phyloP scores from a whole-genome alignment of 2,113 vertebrate genomes.

The Greenwoodochromis staneri region DNA sequence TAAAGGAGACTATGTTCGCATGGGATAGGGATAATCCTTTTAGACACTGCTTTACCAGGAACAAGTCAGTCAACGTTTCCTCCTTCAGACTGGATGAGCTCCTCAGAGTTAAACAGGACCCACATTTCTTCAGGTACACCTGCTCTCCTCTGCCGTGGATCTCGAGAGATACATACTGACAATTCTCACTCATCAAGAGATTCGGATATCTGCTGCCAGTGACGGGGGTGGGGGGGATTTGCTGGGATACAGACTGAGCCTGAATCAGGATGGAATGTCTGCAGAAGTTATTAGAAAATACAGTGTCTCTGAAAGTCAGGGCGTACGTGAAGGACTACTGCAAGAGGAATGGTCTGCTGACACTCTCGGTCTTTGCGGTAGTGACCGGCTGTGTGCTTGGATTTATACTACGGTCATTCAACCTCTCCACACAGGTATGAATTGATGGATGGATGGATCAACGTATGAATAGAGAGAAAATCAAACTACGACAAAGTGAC shows the following conservation, averaged over 20 bases:
- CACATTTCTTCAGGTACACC: not conserved
- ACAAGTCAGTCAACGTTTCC: conserved; percentile 31
- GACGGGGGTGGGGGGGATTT: not conserved
- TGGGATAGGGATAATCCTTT: conserved; percentile 59
- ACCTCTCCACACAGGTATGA: conserved; percentile 79
- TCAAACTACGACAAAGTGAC: rapidly evolving
- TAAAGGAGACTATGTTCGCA: not conserved
- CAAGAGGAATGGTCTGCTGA: conserved; percentile 77
- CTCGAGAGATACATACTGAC: not conserved
- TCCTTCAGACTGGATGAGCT: conserved; percentile 15
- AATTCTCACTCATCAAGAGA: not conserved
- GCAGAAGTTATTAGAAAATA: not conserved
- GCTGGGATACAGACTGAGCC: not conserved
- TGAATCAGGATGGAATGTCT: conserved; percentile 31
- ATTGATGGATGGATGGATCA: not conserved
- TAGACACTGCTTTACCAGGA: conserved; percentile 29
- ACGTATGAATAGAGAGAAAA: not conserved
- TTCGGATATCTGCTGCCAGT: not conserved
- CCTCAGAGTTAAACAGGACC: not conserved
- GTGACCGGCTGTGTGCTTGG: conserved; percentile 77
- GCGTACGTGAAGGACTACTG: conserved; percentile 64
- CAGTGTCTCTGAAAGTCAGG: conserved; percentile 30
- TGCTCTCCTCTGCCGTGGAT: not conserved
- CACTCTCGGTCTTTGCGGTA: conserved; percentile 77
- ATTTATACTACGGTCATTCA: conserved; percentile 71